Base-by-base conservation (phyloP, 2,797 vertebrate genomes). In the Crocidura indochinensis region DNA sequence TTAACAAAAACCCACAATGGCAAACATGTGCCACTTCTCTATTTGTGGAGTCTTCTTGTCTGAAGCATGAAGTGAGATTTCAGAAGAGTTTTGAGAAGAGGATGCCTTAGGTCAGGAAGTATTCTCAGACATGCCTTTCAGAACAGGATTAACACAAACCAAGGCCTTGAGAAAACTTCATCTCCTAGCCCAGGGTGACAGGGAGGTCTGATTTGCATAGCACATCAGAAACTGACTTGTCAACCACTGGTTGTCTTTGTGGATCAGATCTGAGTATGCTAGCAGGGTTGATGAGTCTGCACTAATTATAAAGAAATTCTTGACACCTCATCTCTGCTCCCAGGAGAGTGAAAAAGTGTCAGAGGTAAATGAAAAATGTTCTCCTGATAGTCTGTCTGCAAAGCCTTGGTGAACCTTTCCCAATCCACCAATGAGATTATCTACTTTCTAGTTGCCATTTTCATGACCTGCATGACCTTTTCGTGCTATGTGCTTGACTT, bases 251-350 rank as follows among this genome's bases (percentile, higher is more conserved):
- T 47, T 91, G 31, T 27, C 71, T 65, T 87, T 4, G 0, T 62
- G 69, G 82, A 93, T 92, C 68, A 91, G 51, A 85, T 65, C 26
- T 29, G 76, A 95, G 56, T 68, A 64, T 80, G 93, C 91, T 56
- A 69, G 51, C 92, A 72, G 64, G 77, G 83, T 20, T 47, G 77
- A 83, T 82, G 79, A 91, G 64, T 60, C 76, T 94, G 83, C 53
- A 51, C 83, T 51, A 62, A 83, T 90, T 69, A 72, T 17, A 75
- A 94, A 95, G 91, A 91, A 77, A 88, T 67, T 86, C 80, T 93
- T 92, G 80, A 93, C 11, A 68, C 47, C 68, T 93, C 73, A 76
- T 69, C 69, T 65, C 2, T 60, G 75, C 65, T 93, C 47, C 3
- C 74, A 31, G 46, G 62, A 77, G 38, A 83, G 26, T 67, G 62